A percentile compares a stretch with the other conserved stretches of the same genome.
phyloP scores from a whole-genome alignment of 37 sponge, comb jelly and placozoan genomes.

The Geodia barretti region DNA sequence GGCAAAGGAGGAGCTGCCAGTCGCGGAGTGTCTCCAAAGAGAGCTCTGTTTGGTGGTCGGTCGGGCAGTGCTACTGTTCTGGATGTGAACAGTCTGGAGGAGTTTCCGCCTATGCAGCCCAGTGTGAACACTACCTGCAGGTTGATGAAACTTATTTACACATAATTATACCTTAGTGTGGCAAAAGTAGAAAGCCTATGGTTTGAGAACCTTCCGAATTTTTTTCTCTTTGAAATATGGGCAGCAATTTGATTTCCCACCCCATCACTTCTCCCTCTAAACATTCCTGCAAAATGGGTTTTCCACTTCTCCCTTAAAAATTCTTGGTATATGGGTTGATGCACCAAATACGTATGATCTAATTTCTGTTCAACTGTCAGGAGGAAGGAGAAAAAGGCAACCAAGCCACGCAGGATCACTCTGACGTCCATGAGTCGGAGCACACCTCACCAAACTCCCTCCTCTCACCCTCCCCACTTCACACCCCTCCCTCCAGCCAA shows the following conservation, averaged over 20 bases:
- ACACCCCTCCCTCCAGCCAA: background rate
- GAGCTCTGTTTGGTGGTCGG: background rate
- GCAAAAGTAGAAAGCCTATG: no score
- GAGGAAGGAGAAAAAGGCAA: background rate
- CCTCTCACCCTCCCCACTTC: slow-evolving; percentile 13
- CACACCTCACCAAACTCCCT: slow-evolving; percentile 2
- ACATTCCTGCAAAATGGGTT: no score
- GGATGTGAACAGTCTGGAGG: slow-evolving; percentile 28
- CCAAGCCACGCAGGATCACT: background rate
- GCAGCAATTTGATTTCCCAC: no score
- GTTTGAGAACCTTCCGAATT: no score
- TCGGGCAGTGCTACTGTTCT: background rate
- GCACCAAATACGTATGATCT: background rate
- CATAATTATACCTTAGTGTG: no score
- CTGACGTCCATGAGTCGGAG: background rate
- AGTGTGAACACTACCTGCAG: background rate
- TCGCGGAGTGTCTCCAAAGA: background rate
- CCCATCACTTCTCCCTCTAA: no score
- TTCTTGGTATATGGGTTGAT: background rate
- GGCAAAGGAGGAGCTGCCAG: background rate
- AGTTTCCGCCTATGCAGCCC: slow-evolving; percentile 44
- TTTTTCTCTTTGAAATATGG: no score
- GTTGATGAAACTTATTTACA: background rate
- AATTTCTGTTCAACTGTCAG: no score
- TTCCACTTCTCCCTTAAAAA: no score